Evolutionary conservation across 2,888 invertebrate genomes (phyloP).

Genomic region (Anoncus sp.): DNA sequence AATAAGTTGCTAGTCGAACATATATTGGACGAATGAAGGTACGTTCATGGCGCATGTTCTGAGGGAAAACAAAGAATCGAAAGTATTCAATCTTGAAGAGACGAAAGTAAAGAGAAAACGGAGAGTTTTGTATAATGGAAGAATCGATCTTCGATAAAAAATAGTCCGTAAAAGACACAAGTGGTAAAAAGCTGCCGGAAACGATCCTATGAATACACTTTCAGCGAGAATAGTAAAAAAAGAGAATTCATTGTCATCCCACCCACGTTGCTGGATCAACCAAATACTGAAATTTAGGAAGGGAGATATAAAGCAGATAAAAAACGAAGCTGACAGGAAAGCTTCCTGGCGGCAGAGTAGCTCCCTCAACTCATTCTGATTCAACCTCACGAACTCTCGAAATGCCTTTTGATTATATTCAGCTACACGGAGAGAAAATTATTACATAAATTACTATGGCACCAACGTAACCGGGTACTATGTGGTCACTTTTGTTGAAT

Average conservation of each 20-base stretch:
- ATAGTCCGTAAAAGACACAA: not conserved
- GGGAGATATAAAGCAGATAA: not conserved
- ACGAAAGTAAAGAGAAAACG: not conserved
- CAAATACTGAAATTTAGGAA: not conserved
- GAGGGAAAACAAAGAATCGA: conserved; percentile 6
- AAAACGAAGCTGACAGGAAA: conserved; percentile 12
- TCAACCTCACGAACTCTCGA: conserved; percentile 49
- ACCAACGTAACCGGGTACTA: too few species aligned
- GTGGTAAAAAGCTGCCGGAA: not conserved
- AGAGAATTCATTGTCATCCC: not conserved
- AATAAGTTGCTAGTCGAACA: conserved; percentile 1
- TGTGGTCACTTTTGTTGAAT: too few species aligned
- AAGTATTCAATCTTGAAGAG: not conserved
- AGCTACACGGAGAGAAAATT: conserved; percentile 23
- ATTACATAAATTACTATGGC: too few species aligned
- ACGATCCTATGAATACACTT: not conserved
- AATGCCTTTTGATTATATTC: conserved; percentile 24
- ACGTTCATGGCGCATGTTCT: not conserved
- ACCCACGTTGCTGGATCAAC: not conserved
- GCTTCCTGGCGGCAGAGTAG: not conserved
- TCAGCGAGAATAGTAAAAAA: not conserved
- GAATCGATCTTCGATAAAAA: not conserved
- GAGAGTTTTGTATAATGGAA: not conserved
- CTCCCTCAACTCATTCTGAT: conserved; percentile 42
- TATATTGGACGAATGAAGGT: conserved; percentile 10